Evolutionary conservation across 1,140 invertebrate species (phyloP).

Genomic region (Galendromus occidentalis): DNA sequence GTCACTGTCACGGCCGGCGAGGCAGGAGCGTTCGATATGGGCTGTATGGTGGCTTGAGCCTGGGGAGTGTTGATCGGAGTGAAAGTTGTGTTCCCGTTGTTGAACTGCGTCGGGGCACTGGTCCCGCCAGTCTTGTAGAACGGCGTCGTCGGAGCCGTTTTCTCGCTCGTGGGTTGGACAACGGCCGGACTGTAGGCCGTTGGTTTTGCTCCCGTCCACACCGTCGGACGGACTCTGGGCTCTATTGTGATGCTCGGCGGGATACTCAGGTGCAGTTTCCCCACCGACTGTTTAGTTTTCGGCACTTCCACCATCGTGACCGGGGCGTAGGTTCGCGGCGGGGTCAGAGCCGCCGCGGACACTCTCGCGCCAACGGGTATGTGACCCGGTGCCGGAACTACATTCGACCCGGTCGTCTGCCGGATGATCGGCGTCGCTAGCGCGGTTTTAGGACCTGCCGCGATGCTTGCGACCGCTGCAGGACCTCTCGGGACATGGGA

Average conservation of each 20-base stretch:
- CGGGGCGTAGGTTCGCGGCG: background rate
- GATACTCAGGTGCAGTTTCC: background rate
- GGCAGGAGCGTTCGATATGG: background rate
- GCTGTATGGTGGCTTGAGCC: background rate
- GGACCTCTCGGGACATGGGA: constrained; percentile 25
- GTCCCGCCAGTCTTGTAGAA: background rate
- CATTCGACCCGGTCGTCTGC: constrained; percentile 18
- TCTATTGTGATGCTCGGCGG: constrained; percentile 2
- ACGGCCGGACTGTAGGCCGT: background rate
- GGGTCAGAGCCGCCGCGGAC: background rate
- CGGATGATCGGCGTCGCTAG: constrained; percentile 33
- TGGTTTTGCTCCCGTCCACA: background rate
- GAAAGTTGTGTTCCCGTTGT: background rate
- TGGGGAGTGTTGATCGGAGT: background rate
- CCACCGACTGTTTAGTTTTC: background rate
- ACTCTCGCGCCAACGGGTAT: background rate
- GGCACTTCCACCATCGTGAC: background rate
- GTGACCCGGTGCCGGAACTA: background rate
- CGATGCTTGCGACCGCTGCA: constrained; percentile 35
- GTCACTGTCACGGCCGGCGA: background rate
- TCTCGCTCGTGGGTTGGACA: background rate
- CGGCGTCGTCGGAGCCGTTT: background rate
- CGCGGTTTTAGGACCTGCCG: constrained; percentile 29
- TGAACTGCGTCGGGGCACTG: background rate
- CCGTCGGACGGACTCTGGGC: background rate